A percentile compares a stretch with the other conserved stretches of the same genome.
These are phyloP conservation scores for Aspidoscelis tigris DNA, from an alignment of 2,113 vertebrate species.

Conservation along the genomic window DNA sequence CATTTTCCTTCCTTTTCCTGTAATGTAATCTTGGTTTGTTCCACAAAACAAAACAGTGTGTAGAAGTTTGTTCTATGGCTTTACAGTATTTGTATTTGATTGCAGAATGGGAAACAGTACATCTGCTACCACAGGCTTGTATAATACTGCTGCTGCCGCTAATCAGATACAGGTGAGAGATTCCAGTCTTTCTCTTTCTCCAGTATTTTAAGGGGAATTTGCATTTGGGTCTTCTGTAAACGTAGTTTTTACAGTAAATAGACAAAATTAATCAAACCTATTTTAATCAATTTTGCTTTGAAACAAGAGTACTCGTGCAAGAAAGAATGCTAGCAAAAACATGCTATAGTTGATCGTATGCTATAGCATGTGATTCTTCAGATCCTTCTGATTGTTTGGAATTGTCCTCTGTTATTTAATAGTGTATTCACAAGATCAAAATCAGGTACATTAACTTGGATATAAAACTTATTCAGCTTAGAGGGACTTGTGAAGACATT, in stretches of 20 bases:
- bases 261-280: not conserved
- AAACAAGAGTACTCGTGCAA: not conserved
- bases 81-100: not conserved
- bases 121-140: not conserved
- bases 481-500: too few species aligned
- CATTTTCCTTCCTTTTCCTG: not conserved
- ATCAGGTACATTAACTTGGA: too few species aligned
- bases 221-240: too few species aligned
- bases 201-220: not conserved
- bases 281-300: not conserved
- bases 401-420: too few species aligned
- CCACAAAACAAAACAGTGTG: not conserved
- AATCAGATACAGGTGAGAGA: constrained; percentile 76
- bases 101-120: constrained; percentile 72
- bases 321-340: not conserved
- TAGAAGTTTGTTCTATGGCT: accelerated
- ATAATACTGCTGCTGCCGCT: constrained; percentile 34
- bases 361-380: not conserved
- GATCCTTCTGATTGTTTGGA: too few species aligned
- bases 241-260: not conserved
- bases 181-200: not conserved
- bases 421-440: too few species aligned
- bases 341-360: not conserved
- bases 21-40: not conserved
- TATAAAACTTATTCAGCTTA: too few species aligned